A percentile compares a stretch with the other conserved stretches of the same genome.
phyloP scores from a whole-genome alignment of 1,140 invertebrate genomes.

The Drosophila micromelanica region DNA sequence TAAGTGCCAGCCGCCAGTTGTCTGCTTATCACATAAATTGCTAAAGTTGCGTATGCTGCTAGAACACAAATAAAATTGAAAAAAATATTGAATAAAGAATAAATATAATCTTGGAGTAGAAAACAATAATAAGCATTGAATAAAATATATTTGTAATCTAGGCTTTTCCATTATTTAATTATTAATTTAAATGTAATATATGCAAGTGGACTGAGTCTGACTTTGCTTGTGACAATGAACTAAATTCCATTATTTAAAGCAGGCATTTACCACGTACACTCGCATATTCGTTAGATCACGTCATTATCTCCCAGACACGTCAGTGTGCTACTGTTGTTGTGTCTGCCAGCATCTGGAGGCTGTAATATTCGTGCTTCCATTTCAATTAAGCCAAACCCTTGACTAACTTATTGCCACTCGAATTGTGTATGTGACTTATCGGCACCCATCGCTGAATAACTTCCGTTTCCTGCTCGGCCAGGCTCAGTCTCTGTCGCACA shows the following conservation, averaged over 20 bases:
- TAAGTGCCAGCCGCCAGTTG: slow-evolving; percentile 28
- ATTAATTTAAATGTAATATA: slow-evolving; percentile 18
- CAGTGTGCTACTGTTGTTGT: slow-evolving; percentile 42
- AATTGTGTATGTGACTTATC: slow-evolving; percentile 74
- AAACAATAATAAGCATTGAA: slow-evolving; percentile 34
- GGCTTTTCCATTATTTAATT: slow-evolving; percentile 17
- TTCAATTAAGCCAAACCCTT: slow-evolving; percentile 64
- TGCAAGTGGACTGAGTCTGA: slow-evolving; percentile 36
- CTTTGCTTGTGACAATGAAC: slow-evolving; percentile 55
- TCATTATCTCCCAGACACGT: slow-evolving; percentile 63
- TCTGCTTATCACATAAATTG: slow-evolving; percentile 49
- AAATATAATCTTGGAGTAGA: slow-evolving; percentile 11
- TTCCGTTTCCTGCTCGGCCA: slow-evolving; percentile 62
- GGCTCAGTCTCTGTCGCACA: slow-evolving; percentile 11
- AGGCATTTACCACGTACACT: slow-evolving; percentile 13
- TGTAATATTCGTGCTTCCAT: slow-evolving; percentile 36
- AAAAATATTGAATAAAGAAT: slow-evolving; percentile 6
- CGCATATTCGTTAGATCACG: slow-evolving; percentile 55
- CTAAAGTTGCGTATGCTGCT: slow-evolving; percentile 24
- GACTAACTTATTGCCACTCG: slow-evolving; percentile 53
- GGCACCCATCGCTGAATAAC: slow-evolving; percentile 61
- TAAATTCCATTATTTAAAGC: slow-evolving; percentile 37
- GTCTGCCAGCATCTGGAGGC: slow-evolving; percentile 15
- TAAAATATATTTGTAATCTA: slow-evolving; percentile 46
- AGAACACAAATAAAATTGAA: background rate